Conservation (phyloP, 2,797 vertebrate species). For the Numenius phaeopus region DNA sequence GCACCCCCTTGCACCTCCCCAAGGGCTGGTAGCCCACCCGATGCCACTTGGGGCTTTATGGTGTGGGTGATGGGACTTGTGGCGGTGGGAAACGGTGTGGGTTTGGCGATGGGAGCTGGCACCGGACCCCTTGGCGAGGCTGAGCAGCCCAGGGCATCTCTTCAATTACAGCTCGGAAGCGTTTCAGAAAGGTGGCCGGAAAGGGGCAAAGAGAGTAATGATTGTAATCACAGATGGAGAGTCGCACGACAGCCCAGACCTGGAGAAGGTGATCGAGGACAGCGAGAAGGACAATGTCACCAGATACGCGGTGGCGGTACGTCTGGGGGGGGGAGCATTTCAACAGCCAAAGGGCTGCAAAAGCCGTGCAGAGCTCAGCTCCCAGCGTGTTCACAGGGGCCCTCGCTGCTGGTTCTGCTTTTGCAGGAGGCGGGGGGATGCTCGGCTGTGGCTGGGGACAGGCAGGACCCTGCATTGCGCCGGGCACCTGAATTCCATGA, state of each 20-base stretch:
- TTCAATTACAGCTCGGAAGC: constrained; percentile 89
- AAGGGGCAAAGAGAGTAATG: constrained; percentile 98
- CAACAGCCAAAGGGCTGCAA: not conserved
- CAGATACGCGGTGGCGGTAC: constrained; percentile 95
- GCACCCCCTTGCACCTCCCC: rapidly evolving
- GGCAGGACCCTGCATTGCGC: not conserved
- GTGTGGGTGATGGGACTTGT: not conserved
- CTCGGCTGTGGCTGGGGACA: rapidly evolving
- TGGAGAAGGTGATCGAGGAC: constrained; percentile 93
- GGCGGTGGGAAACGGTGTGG: not conserved
- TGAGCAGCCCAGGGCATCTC: constrained; percentile 38
- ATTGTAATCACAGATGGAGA: constrained; percentile 99
- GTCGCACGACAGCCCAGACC: constrained; percentile 94
- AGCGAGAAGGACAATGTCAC: constrained; percentile 96
- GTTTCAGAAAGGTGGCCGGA: constrained; percentile 95
- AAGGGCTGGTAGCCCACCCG: not conserved
- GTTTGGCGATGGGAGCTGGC: not conserved
- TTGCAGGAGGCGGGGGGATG: not conserved
- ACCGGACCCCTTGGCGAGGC: not conserved
- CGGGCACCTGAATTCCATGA: rapidly evolving
- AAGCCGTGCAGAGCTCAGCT: rapidly evolving
- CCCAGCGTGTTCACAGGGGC: rapidly evolving
- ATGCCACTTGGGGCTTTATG: rapidly evolving
- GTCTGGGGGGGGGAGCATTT: constrained; percentile 18
- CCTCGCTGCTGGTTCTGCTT: not conserved